Evolutionary conservation across 2,113 vertebrate species (phyloP).

Genomic region (Clarias macrocephalus): DNA sequence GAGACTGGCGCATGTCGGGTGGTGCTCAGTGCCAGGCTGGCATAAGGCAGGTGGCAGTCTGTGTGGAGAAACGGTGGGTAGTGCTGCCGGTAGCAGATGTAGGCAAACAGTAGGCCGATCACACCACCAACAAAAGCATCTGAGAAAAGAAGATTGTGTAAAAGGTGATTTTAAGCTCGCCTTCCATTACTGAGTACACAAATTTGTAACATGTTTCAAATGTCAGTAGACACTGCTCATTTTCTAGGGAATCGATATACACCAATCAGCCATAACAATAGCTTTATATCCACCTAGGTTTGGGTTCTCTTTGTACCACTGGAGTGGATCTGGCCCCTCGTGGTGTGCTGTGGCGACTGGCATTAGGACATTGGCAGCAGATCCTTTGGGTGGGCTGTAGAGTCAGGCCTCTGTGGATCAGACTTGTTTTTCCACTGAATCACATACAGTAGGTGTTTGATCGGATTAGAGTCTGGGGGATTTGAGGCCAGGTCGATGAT

Average conservation of each 20-base stretch:
- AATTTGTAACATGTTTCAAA: not conserved
- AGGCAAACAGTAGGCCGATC: constrained; percentile 92
- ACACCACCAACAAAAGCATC: constrained; percentile 93
- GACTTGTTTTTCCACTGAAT: too few relatives aligned
- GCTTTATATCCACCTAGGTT: too few relatives aligned
- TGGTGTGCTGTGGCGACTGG: too few relatives aligned
- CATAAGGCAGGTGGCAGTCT: constrained; percentile 91
- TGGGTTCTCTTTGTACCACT: too few relatives aligned
- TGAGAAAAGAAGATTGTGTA: constrained; percentile 59
- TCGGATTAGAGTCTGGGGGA: too few relatives aligned
- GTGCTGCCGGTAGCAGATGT: constrained; percentile 96
- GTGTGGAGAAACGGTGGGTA: constrained; percentile 90
- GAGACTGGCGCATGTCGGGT: constrained; percentile 65
- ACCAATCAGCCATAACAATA: too few relatives aligned
- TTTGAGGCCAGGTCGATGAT: too few relatives aligned
- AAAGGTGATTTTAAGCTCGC: not conserved
- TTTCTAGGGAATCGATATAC: not conserved
- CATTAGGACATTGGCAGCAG: too few relatives aligned
- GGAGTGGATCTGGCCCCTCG: too few relatives aligned
- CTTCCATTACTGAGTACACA: not conserved
- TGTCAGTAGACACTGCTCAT: not conserved
- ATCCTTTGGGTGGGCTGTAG: too few relatives aligned
- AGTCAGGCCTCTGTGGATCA: too few relatives aligned
- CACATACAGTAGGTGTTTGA: too few relatives aligned
- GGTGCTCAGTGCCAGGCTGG: constrained; percentile 80